phyloP scores from a whole-genome alignment of 2,888 invertebrate species.

The Platycheirus rosarum region DNA sequence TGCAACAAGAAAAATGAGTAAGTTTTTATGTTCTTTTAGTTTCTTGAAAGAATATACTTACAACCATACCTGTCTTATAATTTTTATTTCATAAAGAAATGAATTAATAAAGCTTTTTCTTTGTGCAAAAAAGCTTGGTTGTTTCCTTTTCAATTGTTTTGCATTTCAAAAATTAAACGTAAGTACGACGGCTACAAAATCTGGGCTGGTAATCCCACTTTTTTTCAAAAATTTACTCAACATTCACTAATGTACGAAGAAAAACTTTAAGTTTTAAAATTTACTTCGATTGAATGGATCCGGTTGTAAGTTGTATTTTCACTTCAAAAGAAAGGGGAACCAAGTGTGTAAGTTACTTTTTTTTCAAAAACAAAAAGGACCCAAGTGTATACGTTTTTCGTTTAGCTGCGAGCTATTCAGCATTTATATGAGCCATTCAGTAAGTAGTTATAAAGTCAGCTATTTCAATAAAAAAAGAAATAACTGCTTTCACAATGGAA shows the following conservation, averaged over 20 bases:
- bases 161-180: conserved; percentile 19
- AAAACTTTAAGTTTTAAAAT: conserved; percentile 16
- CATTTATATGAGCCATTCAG: conserved; percentile 40
- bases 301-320: conserved; percentile 23
- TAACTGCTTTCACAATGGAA: conserved; percentile 29
- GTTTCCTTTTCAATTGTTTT: conserved; percentile 36
- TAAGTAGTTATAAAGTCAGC: conserved; percentile 57
- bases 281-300: conserved; percentile 13
- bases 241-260: conserved; percentile 10
- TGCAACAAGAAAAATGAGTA: neutral
- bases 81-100: conserved; percentile 37
- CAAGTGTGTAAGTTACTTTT: conserved; percentile 26
- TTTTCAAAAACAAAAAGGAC: conserved; percentile 15
- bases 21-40: conserved; percentile 22
- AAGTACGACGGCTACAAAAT: conserved; percentile 11
- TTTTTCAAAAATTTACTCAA: conserved; percentile 11
- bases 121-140: conserved; percentile 23
- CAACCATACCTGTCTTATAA: conserved; percentile 19
- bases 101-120: conserved; percentile 35
- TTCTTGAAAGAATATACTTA: conserved; percentile 12
- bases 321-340: conserved; percentile 15
- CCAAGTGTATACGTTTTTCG: conserved; percentile 41
- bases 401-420: conserved; percentile 34
- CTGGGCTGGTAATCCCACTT: conserved; percentile 39
- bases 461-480: conserved; percentile 26